Evolutionary conservation across 2,797 vertebrate genomes (phyloP).

Genomic region (Cynopterus sphinx): DNA sequence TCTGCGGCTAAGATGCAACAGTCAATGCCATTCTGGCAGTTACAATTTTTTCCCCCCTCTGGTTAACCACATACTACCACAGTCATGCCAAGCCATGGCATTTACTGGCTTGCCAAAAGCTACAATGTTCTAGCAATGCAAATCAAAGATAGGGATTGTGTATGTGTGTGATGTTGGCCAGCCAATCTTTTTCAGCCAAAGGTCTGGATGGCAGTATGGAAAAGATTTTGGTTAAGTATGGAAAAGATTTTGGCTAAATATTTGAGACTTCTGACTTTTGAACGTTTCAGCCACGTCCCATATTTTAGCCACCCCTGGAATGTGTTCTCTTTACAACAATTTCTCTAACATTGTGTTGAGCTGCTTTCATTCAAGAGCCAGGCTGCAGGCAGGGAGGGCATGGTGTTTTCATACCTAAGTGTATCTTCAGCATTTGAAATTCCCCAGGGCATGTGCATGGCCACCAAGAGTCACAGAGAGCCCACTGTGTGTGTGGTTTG

Average conservation of each 20-base stretch:
- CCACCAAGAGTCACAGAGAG: background rate
- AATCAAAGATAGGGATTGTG: background rate
- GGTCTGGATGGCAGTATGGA: rapidly evolving
- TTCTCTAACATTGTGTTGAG: background rate
- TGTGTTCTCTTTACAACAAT: background rate
- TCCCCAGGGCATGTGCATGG: background rate
- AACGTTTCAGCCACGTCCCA: background rate
- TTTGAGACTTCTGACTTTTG: background rate
- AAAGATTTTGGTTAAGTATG: background rate
- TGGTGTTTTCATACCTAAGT: too few relatives aligned
- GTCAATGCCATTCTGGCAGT: background rate
- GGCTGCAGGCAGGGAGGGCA: background rate
- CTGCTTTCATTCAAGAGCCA: background rate
- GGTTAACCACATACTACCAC: background rate
- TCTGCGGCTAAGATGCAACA: background rate
- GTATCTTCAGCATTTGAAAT: background rate
- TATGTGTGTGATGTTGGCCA: background rate
- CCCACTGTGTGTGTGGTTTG: background rate
- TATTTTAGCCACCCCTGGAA: background rate
- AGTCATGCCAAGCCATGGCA: background rate
- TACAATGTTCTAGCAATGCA: background rate
- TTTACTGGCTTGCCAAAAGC: background rate
- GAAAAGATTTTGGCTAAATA: background rate
- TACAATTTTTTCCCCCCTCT: background rate
- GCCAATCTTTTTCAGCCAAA: background rate